Evolutionary conservation across 2,888 invertebrate species (phyloP).

Genomic region (Athalia circularis): DNA sequence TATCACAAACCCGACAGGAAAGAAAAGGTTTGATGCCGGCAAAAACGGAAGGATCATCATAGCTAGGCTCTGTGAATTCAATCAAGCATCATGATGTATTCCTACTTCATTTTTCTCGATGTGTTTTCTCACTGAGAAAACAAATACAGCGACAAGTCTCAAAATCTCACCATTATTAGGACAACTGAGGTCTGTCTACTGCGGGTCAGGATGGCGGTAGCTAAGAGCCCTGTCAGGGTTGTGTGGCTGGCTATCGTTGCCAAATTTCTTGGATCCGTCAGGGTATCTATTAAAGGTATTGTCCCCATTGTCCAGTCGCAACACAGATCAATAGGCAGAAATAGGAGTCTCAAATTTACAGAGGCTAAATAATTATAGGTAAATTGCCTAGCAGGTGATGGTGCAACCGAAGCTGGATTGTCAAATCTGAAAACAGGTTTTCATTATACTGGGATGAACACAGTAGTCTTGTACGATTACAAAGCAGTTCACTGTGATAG

Average conservation of each 20-base stretch:
- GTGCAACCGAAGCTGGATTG: conserved; percentile 95
- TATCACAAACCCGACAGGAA: conserved; percentile 98
- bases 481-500: background rate
- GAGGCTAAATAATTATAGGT: conserved; percentile 95
- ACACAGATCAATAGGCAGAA: conserved; percentile 92
- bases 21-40: conserved; percentile 97
- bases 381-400: conserved; percentile 88
- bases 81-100: background rate
- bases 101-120: background rate
- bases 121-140: background rate
- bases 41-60: conserved; percentile 93
- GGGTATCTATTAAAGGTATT: conserved; percentile 87
- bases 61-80: conserved; percentile 83
- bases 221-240: conserved; percentile 78
- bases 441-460: background rate
- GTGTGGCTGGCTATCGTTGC: conserved; percentile 84
- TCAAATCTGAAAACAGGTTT: conserved; percentile 84
- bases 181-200: conserved; percentile 81
- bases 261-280: conserved; percentile 88
- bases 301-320: conserved; percentile 99
- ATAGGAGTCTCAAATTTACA: conserved; percentile 91
- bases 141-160: background rate
- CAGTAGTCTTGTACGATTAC: conserved; percentile 12
- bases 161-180: conserved; percentile 80
- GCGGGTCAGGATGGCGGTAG: conserved; percentile 77